Evolutionary conservation across 2,113 vertebrate species (phyloP), one percentile per base, ranked within the genome.

Genomic region (Eurystomus gularis): DNA sequence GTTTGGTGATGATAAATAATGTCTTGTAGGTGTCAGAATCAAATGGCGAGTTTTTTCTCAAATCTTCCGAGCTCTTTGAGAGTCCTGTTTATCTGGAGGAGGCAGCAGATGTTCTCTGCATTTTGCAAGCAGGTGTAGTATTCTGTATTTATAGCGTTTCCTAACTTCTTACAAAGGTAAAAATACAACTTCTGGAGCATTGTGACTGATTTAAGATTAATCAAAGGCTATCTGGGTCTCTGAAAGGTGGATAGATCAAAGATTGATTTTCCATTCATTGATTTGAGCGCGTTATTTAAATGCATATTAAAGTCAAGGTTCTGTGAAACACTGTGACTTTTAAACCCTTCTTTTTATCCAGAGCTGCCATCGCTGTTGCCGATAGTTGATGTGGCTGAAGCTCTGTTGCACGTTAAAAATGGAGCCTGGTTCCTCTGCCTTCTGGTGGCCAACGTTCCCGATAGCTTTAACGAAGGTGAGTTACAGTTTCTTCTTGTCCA

Each of bases 391-490:
- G 99, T 99, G 88, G 99, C 99, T 2, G 99, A 99, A 94, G 99
- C 99, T 73, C 97, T 99, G 95, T 96, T 99, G 20, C 99, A 99
- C 2, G 98, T 99, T 75, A 99, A 98, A 51, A 99, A 99, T 1
- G 99, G 99, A 64, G 98, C 99, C 92, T 99, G 99, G 99, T 99
- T 99, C 97, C 98, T 99, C 70, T 99, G 99, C 97, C 98, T 99
- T 29, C 97, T 99, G 83, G 99, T 99, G 71, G 99, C 99, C 93
- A 99, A 99, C 21, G 99, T 99, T 92, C 99, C 99, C 3, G 99
- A 99, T 98, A 99, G 99, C 97, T 99, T 99, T 96, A 99, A 98
- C 46, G 99, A 99, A 98, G 99, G 99, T 99, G 98, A 97, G 88
- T 64, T n/a, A 6, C 31, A 10, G 17, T 33, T 72, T 31, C 23